Percentiles rank a stretch among this genome's conserved stretches.
These are phyloP conservation scores for Stichodactyla helianthus DNA, from an alignment of 64 coral and sea anemone genomes.

Conservation along the genomic window DNA sequence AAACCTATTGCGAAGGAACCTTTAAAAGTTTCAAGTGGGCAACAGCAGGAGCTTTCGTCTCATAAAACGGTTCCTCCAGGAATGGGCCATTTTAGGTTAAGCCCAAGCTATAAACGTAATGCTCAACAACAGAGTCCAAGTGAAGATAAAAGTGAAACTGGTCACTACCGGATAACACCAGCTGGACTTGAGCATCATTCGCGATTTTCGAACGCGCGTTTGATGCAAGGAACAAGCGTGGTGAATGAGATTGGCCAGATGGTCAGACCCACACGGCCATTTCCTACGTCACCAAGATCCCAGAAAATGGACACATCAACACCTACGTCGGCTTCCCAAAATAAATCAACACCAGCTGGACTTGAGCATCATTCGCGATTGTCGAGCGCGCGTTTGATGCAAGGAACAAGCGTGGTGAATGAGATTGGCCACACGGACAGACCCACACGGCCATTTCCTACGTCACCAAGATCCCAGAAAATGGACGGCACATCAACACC, in stretches of 20 bases:
- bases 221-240: not conserved
- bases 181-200: not conserved
- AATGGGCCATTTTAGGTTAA: slow-evolving; percentile 19
- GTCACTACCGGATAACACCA: slow-evolving; percentile 5
- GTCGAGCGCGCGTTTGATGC: not conserved
- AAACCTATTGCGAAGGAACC: not conserved
- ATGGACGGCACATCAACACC: not conserved
- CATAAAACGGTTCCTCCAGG: not conserved
- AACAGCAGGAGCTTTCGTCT: not conserved
- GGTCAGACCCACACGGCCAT: not conserved
- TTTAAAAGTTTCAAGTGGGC: not conserved
- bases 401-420: not conserved
- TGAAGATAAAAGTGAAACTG: not conserved
- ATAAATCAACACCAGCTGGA: not conserved
- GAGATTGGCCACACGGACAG: not conserved
- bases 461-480: not conserved
- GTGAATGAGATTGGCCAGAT: not conserved
- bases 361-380: not conserved
- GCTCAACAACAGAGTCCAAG: not conserved
- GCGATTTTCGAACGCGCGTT: not conserved
- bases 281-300: not conserved
- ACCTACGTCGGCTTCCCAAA: not conserved
- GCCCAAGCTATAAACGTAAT: not conserved
- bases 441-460: not conserved
- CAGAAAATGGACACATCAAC: not conserved